A percentile compares a stretch with the other conserved stretches of the same genome.
phyloP scores from a whole-genome alignment of 2,113 vertebrate genomes.

The Pao palembangensis region DNA sequence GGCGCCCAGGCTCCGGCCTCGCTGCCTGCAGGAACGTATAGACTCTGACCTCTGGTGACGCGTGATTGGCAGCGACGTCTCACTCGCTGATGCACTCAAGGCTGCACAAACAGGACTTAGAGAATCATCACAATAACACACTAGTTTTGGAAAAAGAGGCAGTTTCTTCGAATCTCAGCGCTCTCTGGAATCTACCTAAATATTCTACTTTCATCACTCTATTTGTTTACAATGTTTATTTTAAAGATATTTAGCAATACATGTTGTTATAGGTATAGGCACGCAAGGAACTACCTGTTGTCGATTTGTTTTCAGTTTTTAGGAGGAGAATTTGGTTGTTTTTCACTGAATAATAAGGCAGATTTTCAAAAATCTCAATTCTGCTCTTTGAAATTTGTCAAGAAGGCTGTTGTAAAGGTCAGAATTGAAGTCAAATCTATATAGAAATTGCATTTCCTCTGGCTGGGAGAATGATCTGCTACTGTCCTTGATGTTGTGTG shows the following conservation, averaged over 20 bases:
- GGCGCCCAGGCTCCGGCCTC: slow-evolving; percentile 63
- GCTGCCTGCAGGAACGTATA: slow-evolving; percentile 46
- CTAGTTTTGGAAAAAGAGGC: slow-evolving; percentile 22
- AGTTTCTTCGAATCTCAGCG: slow-evolving; percentile 31
- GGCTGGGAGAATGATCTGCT: too few relatives aligned
- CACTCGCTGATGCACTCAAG: slow-evolving; percentile 37
- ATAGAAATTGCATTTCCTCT: too few relatives aligned
- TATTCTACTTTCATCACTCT: too few relatives aligned
- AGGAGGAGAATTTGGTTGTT: too few relatives aligned
- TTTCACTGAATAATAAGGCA: too few relatives aligned
- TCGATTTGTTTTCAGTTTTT: too few relatives aligned
- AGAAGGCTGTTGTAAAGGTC: too few relatives aligned
- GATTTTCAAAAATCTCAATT: too few relatives aligned
- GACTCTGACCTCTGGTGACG: slow-evolving; percentile 34
- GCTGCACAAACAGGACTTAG: slow-evolving; percentile 11
- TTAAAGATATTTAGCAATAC: slow-evolving; percentile 30
- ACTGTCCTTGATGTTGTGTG: too few relatives aligned
- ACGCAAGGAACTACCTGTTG: not conserved
- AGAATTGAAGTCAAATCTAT: too few relatives aligned
- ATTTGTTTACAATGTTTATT: not conserved
- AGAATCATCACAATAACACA: slow-evolving; percentile 13
- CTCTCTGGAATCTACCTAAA: too few relatives aligned
- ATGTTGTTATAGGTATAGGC: slow-evolving; percentile 10
- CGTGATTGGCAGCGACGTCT: slow-evolving; percentile 49
- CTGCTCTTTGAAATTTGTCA: too few relatives aligned